Percentiles rank a stretch among this genome's conserved stretches.
phyloP scores from a whole-genome alignment of 2,113 vertebrate species.

The Dasyprocta punctata region DNA sequence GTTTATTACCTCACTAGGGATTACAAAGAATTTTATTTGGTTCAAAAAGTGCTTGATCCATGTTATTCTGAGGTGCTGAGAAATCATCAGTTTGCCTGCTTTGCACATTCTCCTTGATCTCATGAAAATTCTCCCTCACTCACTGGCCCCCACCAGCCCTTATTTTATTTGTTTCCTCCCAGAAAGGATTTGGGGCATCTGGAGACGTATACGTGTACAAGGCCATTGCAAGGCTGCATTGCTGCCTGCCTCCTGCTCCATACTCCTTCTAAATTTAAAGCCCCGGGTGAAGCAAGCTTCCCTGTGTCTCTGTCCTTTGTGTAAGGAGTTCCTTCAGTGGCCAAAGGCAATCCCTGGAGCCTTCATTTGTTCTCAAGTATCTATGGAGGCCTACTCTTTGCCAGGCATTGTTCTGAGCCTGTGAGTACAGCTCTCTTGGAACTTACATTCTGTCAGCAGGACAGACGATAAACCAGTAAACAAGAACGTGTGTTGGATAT shows the following conservation, averaged over 20 bases:
- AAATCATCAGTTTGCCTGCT: background rate
- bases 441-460: background rate
- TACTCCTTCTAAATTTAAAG: background rate
- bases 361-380: background rate
- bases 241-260: background rate
- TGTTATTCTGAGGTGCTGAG: constrained; percentile 46
- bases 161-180: constrained; percentile 10
- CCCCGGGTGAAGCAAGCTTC: background rate
- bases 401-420: background rate
- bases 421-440: background rate
- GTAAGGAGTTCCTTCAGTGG: background rate
- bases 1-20: constrained; percentile 45
- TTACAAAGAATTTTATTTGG: constrained; percentile 38
- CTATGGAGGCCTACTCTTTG: background rate
- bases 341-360: background rate
- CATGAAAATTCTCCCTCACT: background rate
- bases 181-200: constrained; percentile 7
- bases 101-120: background rate
- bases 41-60: constrained; percentile 31
- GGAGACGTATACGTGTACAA: no score
- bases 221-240: background rate
- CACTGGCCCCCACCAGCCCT: background rate
- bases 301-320: background rate
- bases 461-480: background rate
- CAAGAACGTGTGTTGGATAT: background rate